Percentiles rank a stretch among this genome's conserved stretches.
Conservation (phyloP, 2,113 vertebrate species). For the Takifugu flavidus region DNA sequence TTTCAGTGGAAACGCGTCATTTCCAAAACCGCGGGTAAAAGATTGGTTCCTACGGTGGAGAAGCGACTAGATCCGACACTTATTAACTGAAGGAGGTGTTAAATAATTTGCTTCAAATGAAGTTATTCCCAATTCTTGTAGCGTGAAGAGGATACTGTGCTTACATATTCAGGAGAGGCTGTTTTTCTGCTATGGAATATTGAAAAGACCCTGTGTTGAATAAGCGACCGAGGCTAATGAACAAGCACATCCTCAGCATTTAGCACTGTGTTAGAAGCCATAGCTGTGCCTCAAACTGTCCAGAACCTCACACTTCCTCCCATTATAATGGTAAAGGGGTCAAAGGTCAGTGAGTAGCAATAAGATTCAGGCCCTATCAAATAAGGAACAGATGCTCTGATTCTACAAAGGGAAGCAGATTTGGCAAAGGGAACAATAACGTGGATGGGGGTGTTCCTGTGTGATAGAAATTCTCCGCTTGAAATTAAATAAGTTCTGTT, state of each 20-base stretch:
- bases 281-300: neutral
- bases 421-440: conserved; percentile 43
- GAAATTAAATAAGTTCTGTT: conserved; percentile 63
- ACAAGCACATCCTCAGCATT: neutral
- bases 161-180: no score
- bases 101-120: no score
- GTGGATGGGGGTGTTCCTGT: conserved; percentile 22
- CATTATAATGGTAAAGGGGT: conserved; percentile 18
- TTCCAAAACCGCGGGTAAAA: no score
- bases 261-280: neutral
- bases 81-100: no score
- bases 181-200: no score
- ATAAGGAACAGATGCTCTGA: conserved; percentile 39
- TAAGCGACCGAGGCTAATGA: neutral
- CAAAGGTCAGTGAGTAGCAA: conserved; percentile 37
- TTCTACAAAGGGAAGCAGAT: conserved; percentile 40
- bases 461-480: conserved; percentile 49
- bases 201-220: neutral
- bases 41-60: no score
- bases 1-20: no score
- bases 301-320: conserved; percentile 6
- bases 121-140: no score
- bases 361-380: conserved; percentile 36
- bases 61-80: no score
- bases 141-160: no score